Evolutionary conservation across 2,888 invertebrate genomes (phyloP), one percentile per base, ranked within the genome.

Genomic region (Clunio marinus): DNA sequence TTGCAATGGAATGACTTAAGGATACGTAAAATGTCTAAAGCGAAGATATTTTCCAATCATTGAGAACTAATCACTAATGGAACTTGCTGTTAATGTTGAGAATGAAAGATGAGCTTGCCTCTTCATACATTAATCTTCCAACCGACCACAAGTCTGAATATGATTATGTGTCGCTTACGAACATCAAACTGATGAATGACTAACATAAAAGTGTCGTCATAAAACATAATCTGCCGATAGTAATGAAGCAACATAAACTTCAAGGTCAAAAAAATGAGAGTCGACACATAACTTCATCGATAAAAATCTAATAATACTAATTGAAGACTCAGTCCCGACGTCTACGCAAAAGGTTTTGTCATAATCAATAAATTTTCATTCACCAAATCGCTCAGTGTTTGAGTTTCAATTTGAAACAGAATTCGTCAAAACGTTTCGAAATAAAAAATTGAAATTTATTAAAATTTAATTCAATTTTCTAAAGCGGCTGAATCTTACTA

Each of bases 291-390:
- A 20, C 22, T 17, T n/a, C 20, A 22, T 51, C 22, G 51, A 51
- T 51, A 17, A 2, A 51, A 51, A 51, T 51, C 51, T 51, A 51
- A 51, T 51, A 51, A 51, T 22, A 22, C 22, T 51, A 51, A 51
- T 51, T 51, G 51, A n/a, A n/a, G n/a, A 51, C 51, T 2, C n/a
- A 22, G 13, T 32, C 17, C 22, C 17, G 51, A 22, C 17, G 17
- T 51, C 20, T 51, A 22, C 51, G 22, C 51, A 51, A 22, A 51
- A 51, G 7, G n/a, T n/a, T n/a, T n/a, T 7, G 45, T 15, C 10
- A 45, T 7, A 3, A 15, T 10, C 51, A 22, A 51, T 51, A 22
- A 51, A 51, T 51, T 51, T 22, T 51, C 51, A 51, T 51, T 51
- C 51, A 51, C 51, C 20, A 51, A 5, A 20, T 45, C n/a, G n/a